Conservation (phyloP, 2,113 vertebrate species). For the Microcebus lehilahytsara region DNA sequence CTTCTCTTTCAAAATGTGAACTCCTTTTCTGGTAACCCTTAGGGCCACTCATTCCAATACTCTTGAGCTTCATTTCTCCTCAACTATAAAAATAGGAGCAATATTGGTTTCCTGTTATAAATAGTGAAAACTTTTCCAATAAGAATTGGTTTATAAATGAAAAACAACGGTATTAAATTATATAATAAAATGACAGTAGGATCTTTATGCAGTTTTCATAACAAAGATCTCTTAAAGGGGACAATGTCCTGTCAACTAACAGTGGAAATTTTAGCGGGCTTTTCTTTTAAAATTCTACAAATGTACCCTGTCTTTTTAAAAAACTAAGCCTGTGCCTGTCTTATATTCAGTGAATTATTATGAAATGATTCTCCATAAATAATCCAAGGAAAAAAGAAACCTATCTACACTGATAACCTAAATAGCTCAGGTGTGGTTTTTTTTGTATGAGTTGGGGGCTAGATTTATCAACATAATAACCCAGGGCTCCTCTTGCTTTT, state of each 20-base stretch:
- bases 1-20: neutral
- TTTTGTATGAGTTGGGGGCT: neutral
- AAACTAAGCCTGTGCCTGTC: neutral
- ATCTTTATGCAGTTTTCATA: neutral
- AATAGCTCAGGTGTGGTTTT: neutral
- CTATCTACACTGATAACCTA: neutral
- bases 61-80: neutral
- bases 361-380: conserved; percentile 12
- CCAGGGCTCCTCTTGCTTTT: neutral
- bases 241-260: neutral
- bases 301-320: neutral
- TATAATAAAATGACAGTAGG: neutral
- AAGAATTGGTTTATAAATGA: conserved; percentile 24
- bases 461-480: neutral
- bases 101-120: conserved; percentile 1
- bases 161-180: conserved; percentile 20
- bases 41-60: neutral
- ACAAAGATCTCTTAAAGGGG: neutral
- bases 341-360: conserved; percentile 33
- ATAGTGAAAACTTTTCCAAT: neutral
- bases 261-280: neutral
- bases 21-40: neutral
- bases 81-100: neutral
- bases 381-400: conserved; percentile 13
- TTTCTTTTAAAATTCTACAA: conserved; percentile 43